A percentile compares a stretch with the other conserved stretches of the same genome.
Evolutionary conservation across 2,797 vertebrate species (phyloP).

Genomic region (Emys orbicularis): DNA sequence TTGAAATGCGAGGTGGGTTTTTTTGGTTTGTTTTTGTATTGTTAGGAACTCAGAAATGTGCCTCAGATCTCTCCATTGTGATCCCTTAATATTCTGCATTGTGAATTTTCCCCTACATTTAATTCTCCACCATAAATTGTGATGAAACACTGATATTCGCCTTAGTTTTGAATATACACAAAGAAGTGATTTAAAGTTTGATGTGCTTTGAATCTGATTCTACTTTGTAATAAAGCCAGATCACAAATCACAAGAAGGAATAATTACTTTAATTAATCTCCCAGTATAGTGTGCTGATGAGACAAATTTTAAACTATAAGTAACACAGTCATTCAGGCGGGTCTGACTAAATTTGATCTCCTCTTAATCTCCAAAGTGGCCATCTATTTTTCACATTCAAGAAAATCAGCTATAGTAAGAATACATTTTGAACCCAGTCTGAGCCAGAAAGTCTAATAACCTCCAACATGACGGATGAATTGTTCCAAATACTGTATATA

Average conservation of each 20-base stretch:
- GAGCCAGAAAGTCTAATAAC: not conserved
- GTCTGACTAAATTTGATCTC: not conserved
- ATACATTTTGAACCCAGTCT: not conserved
- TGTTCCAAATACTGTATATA: not conserved
- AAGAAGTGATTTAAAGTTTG: not conserved
- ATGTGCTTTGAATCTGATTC: not conserved
- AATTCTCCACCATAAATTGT: not conserved
- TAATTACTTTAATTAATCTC: not conserved
- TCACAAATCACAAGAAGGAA: not conserved
- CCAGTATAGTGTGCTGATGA: not conserved
- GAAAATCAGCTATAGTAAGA: not conserved
- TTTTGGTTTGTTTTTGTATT: not conserved
- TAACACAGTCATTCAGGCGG: not conserved
- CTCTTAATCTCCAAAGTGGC: slow-evolving; percentile 16
- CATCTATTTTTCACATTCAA: not conserved
- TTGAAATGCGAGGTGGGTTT: not conserved
- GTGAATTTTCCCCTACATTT: slow-evolving; percentile 2
- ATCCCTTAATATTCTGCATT: not conserved
- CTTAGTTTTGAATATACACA: not conserved
- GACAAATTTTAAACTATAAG: not conserved
- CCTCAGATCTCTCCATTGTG: not conserved
- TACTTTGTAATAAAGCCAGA: slow-evolving; percentile 10
- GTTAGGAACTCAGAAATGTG: not conserved
- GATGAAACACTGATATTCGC: not conserved
- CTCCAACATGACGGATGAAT: not conserved